phyloP scores from a whole-genome alignment of 2,113 vertebrate genomes.

The Halichoerus grypus region DNA sequence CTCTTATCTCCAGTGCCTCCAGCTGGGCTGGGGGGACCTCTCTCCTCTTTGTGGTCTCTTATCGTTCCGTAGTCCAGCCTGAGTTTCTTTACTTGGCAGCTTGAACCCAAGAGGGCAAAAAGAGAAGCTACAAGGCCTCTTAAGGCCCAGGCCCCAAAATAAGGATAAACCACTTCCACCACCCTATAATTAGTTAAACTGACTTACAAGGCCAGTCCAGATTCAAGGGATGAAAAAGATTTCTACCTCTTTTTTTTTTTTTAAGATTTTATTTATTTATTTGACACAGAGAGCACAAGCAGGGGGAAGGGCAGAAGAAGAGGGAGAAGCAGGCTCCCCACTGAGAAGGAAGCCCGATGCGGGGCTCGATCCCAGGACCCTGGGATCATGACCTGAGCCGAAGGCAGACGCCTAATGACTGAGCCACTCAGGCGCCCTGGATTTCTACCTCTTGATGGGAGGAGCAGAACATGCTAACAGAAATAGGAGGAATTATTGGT shows the following conservation, averaged over 20 bases:
- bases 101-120: background rate
- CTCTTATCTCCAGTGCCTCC: background rate
- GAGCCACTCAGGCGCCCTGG: too few species aligned
- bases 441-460: background rate
- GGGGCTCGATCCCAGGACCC: too few species aligned
- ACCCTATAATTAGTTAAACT: background rate
- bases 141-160: background rate
- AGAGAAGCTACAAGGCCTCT: background rate
- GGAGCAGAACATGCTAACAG: background rate
- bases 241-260: background rate
- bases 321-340: too few species aligned
- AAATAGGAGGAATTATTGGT: background rate
- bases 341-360: too few species aligned
- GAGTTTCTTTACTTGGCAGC: background rate
- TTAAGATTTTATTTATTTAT: too few species aligned
- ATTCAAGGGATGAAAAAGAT: background rate
- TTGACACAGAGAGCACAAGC: too few species aligned
- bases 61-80: background rate
- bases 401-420: too few species aligned
- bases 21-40: background rate
- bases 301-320: too few species aligned
- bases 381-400: too few species aligned
- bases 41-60: background rate
- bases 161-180: background rate
- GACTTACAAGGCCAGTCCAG: background rate